Conservation (phyloP, 2,888 invertebrate genomes). For the Geophilus truncorum region DNA sequence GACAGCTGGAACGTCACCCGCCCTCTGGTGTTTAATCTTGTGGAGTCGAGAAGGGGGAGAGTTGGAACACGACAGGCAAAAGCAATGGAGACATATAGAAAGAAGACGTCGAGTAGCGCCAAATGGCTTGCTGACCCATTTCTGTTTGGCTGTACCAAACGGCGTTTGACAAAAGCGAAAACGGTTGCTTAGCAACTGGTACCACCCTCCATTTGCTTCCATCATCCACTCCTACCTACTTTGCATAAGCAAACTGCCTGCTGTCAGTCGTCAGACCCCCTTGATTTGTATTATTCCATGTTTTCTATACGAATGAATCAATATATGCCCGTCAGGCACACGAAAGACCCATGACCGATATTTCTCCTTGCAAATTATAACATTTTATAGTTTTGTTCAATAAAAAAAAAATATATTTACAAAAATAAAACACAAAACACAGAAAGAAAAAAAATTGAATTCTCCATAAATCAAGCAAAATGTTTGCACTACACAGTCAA, state of each 20-base stretch:
- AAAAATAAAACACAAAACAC: not conserved
- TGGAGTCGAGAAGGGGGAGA: not conserved
- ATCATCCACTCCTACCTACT: conserved; percentile 5
- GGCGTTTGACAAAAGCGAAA: not conserved
- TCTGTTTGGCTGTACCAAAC: not conserved
- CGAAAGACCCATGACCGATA: not conserved
- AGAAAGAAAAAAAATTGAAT: not conserved
- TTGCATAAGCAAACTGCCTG: conserved; percentile 1
- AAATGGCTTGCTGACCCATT: conserved; percentile 11
- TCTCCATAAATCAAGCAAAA: not conserved
- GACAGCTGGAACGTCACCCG: not conserved
- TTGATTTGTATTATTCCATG: conserved; percentile 18
- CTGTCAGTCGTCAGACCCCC: conserved; percentile 3
- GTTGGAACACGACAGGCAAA: conserved; percentile 4
- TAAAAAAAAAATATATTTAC: not conserved
- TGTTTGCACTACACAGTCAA: not conserved
- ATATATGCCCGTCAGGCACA: not conserved
- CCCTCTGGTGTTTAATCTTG: conserved; percentile 1
- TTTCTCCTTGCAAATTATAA: not conserved
- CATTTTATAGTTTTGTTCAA: not conserved
- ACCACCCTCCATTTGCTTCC: not conserved
- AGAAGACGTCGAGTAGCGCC: not conserved
- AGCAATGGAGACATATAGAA: conserved; percentile 16
- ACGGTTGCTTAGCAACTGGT: not conserved
- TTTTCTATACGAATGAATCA: not conserved